Evolutionary conservation across 2,797 vertebrate species (phyloP).

Genomic region (Dendrocincla fuliginosa): DNA sequence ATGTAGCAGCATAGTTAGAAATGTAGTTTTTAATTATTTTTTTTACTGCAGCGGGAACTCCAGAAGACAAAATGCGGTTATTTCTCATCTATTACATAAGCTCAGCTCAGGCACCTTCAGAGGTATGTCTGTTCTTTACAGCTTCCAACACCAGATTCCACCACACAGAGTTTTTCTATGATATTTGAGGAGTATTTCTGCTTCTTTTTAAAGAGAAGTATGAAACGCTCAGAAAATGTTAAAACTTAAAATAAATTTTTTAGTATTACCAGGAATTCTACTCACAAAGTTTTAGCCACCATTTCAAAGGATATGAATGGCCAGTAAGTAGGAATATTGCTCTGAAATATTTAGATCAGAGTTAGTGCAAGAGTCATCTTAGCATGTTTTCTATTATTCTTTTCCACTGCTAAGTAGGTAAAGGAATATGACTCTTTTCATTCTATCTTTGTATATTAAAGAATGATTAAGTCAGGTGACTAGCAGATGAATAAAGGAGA

Average conservation of each 20-base stretch:
- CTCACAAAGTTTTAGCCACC: not conserved
- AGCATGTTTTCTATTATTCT: not conserved
- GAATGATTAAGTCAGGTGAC: not conserved
- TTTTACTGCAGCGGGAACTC: slow-evolving; percentile 86
- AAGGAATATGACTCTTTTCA: not conserved
- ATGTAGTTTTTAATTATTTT: not conserved
- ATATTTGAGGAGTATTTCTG: not conserved
- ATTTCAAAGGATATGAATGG: not conserved
- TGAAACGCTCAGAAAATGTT: not conserved
- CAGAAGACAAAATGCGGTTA: slow-evolving; percentile 97
- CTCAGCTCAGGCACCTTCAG: slow-evolving; percentile 88
- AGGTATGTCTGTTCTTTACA: slow-evolving; percentile 82
- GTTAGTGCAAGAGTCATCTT: not conserved
- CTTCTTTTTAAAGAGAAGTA: not conserved
- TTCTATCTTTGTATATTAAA: not conserved
- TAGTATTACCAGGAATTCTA: not conserved
- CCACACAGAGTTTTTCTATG: not conserved
- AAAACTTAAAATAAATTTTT: not conserved
- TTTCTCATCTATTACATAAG: slow-evolving; percentile 97
- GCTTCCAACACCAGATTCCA: not conserved
- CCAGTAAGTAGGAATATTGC: not conserved
- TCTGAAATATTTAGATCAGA: not conserved
- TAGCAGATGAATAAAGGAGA: not conserved
- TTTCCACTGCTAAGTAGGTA: not conserved
- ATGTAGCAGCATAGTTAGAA: not conserved